Base-by-base conservation (phyloP, 2,888 invertebrate genomes). In the Plebejus argus region DNA sequence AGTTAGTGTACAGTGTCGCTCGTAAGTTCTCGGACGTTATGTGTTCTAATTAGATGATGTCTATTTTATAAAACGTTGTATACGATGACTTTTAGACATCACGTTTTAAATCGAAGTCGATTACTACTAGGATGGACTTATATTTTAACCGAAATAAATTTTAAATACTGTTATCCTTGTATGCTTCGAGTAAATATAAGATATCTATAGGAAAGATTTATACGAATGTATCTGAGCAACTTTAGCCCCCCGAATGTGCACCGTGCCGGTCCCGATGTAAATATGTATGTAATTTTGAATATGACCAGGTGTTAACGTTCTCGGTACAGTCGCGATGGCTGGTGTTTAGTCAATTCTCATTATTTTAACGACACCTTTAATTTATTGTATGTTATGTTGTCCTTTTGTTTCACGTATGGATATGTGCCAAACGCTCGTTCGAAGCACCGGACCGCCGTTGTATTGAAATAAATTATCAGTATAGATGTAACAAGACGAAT, bases 21-120 rank as follows among this genome's bases (percentile, higher is more conserved):
- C 79, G 78, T 79, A 80, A 79, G 79, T 79, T 81, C 82, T 83
- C 81, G 81, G 83, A 83, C 82, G 78, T 83, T 28, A 83, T 85
- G 85, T 86, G 86, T 92, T 91, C 90, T 89, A 86, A 81, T 88
- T 90, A 90, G 87, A 86, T 87, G 88, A 89, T 85, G 88, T 91
- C 88, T 90, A 89, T 91, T 93, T 92, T 92, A 86, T 92, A 92
- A 93, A 92, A 89, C 90, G 88, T 91, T 93, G 93, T 93, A 94
- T 94, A 94, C 93, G 93, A 94, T 92, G 91, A 91, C 90, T 92
- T 85, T 88, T 85, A 85, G 89, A 86, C 91, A 88, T 89, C 92
- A 88, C 88, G 85, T 88, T 88, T 87, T 87, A 88, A 86, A 84
- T 86, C 86, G 84, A 85, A 86, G 87, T 91, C 88, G 88, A 90